Conservation (phyloP, 30 jellyfish, hydroid and myxozoan species). For the Cassiopea andromeda region DNA sequence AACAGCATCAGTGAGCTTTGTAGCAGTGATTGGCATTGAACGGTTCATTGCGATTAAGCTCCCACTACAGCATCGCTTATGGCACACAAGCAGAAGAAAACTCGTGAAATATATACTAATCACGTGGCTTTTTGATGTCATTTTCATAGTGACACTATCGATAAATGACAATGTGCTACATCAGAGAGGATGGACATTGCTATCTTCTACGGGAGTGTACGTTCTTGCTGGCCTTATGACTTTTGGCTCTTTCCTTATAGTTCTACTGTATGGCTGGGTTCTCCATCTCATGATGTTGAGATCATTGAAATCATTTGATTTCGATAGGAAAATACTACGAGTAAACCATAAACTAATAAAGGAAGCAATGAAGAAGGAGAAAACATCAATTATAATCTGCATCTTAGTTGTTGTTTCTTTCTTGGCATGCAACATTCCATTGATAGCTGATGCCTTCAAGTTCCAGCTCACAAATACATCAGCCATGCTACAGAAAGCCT, state of each 20-base stretch:
- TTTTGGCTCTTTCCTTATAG: background rate
- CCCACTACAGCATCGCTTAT: conserved; percentile 44
- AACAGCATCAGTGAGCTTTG: conserved; percentile 2
- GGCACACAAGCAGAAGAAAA: conserved; percentile 15
- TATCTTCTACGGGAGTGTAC: background rate
- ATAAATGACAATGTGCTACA: background rate
- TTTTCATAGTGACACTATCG: background rate
- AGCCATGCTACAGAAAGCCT: background rate
- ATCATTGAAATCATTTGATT: background rate
- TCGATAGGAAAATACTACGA: conserved; percentile 6
- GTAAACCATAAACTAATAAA: conserved; percentile 8
- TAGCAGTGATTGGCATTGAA: conserved; percentile 26
- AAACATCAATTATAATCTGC: conserved; percentile 29
- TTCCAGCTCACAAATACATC: background rate
- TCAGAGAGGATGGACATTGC: no score
- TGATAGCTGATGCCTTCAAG: background rate
- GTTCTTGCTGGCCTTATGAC: conserved; percentile 1
- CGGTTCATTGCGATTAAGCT: conserved; percentile 27
- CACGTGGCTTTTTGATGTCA: conserved; percentile 23
- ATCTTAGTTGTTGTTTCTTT: conserved; percentile 35
- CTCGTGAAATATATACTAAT: background rate
- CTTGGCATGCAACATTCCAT: conserved; percentile 21
- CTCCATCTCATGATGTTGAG: conserved; percentile 19
- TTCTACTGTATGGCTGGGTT: conserved; percentile 22
- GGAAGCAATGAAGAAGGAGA: conserved; percentile 46